Base-by-base conservation (phyloP, 2,113 vertebrate species). In the Neodon shergylaensis region DNA sequence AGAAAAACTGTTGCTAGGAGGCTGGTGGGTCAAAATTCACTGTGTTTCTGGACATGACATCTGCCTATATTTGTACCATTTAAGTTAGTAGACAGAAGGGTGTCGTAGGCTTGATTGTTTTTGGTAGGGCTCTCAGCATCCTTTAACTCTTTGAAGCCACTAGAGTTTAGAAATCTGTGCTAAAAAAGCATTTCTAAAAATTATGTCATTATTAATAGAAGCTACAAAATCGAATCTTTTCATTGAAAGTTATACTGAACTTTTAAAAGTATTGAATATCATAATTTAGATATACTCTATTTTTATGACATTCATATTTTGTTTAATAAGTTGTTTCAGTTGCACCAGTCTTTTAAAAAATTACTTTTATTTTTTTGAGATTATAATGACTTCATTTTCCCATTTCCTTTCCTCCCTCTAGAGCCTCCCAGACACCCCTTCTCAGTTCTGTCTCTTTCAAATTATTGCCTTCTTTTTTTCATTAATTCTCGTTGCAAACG, bases 101-200 rank as follows among this genome's bases (percentile, higher is more conserved):
- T 21, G 28, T 33, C 0, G 7, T 24, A 44, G 63, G 21, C 13
- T 11, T 66, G 28, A 31, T 84, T 84, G 39, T 87, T 36, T 78
- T 94, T 10, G 8, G 68, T 90, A 84, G 63, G 12, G 21, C 33
- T 92, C n/a, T 86, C 89, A 90, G 36, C 52, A 63, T 73, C 11
- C 49, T 94, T 92, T 92, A 90, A 77, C 88, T 74, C 1, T 63
- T 77, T 28, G 13, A 93, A 94, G 49, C 17, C 24, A 82, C 5
- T 47, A 61, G 42, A 95, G 42, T 96, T 94, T 66, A 68, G 39
- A 88, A 68, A 90, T 44, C 61, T 84, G 44, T 90, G 76, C 17
- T 89, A 42, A 9, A 77, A 96, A 91, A 65, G n/a, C 26, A 61
- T 54, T 73, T 92, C 19, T 68, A 87, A 94, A 26, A 76, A 66